phyloP scores from a whole-genome alignment of 2,113 vertebrate species.

The Pipa parva region DNA sequence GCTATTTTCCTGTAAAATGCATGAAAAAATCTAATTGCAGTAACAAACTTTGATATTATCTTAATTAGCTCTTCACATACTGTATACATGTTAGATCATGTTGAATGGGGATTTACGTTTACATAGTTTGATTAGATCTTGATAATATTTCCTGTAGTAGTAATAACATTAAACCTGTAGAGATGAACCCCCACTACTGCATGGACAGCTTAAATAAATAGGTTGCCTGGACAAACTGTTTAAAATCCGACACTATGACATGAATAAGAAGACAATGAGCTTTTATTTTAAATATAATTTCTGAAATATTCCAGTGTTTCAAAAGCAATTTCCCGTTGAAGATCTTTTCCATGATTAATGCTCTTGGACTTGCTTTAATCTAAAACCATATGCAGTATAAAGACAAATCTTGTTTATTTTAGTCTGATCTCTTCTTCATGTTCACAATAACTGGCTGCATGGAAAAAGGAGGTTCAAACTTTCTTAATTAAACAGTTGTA shows the following conservation, averaged over 20 bases:
- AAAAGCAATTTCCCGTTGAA: conserved; percentile 50
- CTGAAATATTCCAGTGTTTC: conserved; percentile 51
- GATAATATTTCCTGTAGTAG: too few relatives aligned
- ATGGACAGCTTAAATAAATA: too few relatives aligned
- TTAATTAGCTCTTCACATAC: too few relatives aligned
- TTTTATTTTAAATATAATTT: conserved; percentile 49
- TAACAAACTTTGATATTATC: too few relatives aligned
- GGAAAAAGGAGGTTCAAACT: conserved; percentile 51
- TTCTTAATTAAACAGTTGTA: conserved; percentile 56
- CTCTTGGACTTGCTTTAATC: conserved; percentile 56
- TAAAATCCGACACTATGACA: conserved; percentile 31
- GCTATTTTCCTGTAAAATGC: too few relatives aligned
- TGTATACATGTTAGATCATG: too few relatives aligned
- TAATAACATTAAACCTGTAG: too few relatives aligned
- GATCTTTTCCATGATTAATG: conserved; percentile 60
- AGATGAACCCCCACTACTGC: too few relatives aligned
- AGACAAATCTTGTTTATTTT: conserved; percentile 66
- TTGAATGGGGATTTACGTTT: too few relatives aligned
- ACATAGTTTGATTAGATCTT: too few relatives aligned
- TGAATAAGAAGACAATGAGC: conserved; percentile 25
- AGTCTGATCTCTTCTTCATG: conserved; percentile 51
- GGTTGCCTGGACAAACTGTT: conserved; percentile 16
- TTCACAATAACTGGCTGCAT: conserved; percentile 63
- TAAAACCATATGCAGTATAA: conserved; percentile 55
- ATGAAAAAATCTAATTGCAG: too few relatives aligned